Evolutionary conservation across 2,888 invertebrate species (phyloP), one percentile per base, ranked within the genome.

Genomic region (Cyrtodaria siliqua): DNA sequence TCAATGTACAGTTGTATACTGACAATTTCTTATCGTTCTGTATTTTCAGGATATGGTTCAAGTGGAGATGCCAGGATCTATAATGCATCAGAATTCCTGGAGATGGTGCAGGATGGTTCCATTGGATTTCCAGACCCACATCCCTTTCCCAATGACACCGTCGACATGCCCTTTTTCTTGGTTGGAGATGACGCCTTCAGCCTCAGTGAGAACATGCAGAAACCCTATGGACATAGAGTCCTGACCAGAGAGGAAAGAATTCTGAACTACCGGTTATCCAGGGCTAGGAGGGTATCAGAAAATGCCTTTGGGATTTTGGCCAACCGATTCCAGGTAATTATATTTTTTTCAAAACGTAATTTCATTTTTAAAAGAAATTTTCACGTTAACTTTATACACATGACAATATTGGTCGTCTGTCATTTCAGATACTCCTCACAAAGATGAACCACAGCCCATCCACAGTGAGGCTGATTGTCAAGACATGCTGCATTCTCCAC

Each of bases 241-340:
- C 55, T 55, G 42, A 64, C 42, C 38, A 27, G 44, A 40, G 63
- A 53, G 42, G 55, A 64, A 64, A 33, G 33, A 33, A 33, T 33
- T 33, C 33, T 57, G 16, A 67, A 67, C 67, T 67, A 67, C 38
- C 57, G 57, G 38, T 52, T 67, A 52, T 67, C 50, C 49, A 67
- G 67, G 52, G 67, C 57, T 50, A 49, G 67, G 49, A 49, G 67
- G 33, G 52, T 67, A 55, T 64, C 42, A 26, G 63, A 64, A 64
- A 64, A 64, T 20, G 27, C 63, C 23, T 64, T 53, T 64, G 61
- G 50, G 18, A 50, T 50, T 49, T 61, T 61, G 50, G 61, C 50
- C 61, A 61, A 61, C 50, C 38, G 62, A 33, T 33, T 33, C 33
- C 33, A 33, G 33, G 12, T 33, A 33, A 12, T 33, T 33, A 33